Base-by-base conservation (phyloP, 2,113 vertebrate genomes). In the Trematocara zebra region DNA sequence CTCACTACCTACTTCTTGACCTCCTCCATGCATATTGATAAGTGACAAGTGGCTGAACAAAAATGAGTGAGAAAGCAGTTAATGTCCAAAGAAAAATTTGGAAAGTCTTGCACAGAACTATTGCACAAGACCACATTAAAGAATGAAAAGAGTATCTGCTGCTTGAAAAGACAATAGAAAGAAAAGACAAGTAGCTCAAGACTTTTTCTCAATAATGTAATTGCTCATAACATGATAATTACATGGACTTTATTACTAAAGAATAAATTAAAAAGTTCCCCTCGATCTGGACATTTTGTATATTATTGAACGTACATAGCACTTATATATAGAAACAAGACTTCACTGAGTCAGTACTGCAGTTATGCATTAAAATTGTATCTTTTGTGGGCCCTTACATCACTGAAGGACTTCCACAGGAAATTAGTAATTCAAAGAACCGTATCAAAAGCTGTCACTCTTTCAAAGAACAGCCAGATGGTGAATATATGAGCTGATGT, bases 401-500 rank as follows among this genome's bases (percentile, higher is more conserved):
- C 76, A 84, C 81, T 83, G 57, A 89, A 89, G 42, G 82, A 88
- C 90, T 86, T 92, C 83, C 78, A 86, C 40, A 86, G 82, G 26
- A 88, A 90, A 93, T 93, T 85, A 93, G 87, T 89, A 61, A 93
- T 89, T 93, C 88, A 91, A 91, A 89, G 85, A 91, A 90, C 76
- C 59, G 15, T 92, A 88, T 91, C 78, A 26, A 83, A 94, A 92
- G 76, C 81, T 92, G 91, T 90, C 92, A 86, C 83, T 92, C 87
- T 90, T 59, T 93, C 89, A 92, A 88, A 86, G 86, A 94, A 79
- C 59, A 87, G 86, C 91, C 94, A 94, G 91, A 93, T 94, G 92
- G 93, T 80, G 87, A 87, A 84, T 88, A 87, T 80, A 86, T 67
- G 59, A 88, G 80, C 76, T 81, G 86, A 91, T 57, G 47, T 89